Evolutionary conservation across 23 tunicate species (phyloP), one percentile per base, ranked within the genome.

Genomic region (Trididemnum miniatum): DNA sequence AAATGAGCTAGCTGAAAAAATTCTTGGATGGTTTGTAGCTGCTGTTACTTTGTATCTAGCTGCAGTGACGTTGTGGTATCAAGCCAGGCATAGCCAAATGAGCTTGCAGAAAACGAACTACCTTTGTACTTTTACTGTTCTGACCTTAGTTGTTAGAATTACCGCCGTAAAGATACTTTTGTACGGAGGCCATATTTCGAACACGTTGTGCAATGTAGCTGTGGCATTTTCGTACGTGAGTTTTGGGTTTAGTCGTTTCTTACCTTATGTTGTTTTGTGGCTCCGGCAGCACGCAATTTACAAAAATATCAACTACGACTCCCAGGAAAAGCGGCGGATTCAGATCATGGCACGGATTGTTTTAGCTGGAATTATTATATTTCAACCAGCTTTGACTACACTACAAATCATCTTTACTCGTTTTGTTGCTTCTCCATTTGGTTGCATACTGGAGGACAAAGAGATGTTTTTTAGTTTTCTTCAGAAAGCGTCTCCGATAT

Each of bases 251-350:
- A 77, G 54, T 37, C 35, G 66, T 22, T 52, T 77, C 20, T 22
- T 77, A 4, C 82, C 82, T 12, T 77, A 52, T 37, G 51, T 54
- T 18, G 25, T 77, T 31, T 57, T 77, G 65, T 77, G 82, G 82
- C 25, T 52, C 27, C 82, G 82, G 9, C 82, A 77, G 38, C 27
- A 67, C 28, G 38, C 38, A 2, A 4, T 77, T 2, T 54, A 77
- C 39, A 33, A 32, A 27, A 32, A 31, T 2, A 1, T 37, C 26
- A 30, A 15, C 38, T 35, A 77, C 31, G 18, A 3, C 2, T 5
- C 20, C 22, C 59, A 2, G 28, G 32, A 67, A 4, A 12, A 4
- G 15, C 59, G 20, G 59, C 37, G 38, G 7, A 37, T 29, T 1
- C 52, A 26, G 12, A 23, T 40, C 20, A 23, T 73, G 3, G 29